These are phyloP conservation scores for Polymixis lichenea DNA, from an alignment of 2,888 invertebrate species.

Conservation along the genomic window DNA sequence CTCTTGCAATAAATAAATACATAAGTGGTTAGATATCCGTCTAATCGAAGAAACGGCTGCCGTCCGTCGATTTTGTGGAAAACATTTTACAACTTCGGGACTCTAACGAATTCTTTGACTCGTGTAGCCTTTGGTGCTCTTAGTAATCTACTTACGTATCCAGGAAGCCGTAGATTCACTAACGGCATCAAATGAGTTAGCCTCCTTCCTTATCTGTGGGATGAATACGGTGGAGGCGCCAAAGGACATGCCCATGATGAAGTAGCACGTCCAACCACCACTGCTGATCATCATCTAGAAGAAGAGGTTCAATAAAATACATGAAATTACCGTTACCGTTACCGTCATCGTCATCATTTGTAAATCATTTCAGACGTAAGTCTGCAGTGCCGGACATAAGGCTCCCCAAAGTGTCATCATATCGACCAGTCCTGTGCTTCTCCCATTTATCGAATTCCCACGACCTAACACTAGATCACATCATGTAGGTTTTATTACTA, in stretches of 20 bases:
- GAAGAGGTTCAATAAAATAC: background rate
- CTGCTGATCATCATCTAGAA: constrained; percentile 55
- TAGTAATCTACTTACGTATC: constrained; percentile 66
- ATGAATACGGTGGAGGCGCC: constrained; percentile 56
- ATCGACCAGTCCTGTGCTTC: background rate
- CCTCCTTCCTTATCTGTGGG: constrained; percentile 39
- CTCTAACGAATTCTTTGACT: background rate
- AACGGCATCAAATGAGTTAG: constrained; percentile 61
- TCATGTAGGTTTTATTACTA: no score
- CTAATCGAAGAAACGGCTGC: background rate
- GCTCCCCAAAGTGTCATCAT: background rate
- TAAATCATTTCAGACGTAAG: background rate
- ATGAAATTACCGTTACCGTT: no score
- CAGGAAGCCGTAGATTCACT: constrained; percentile 70
- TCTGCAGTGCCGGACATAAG: background rate
- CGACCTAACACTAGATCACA: no score
- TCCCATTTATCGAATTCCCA: background rate
- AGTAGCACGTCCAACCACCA: constrained; percentile 60
- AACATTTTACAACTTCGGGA: background rate
- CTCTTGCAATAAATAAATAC: background rate
- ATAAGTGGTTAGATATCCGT: background rate
- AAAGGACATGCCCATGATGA: constrained; percentile 52
- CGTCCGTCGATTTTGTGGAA: background rate
- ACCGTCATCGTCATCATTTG: background rate
- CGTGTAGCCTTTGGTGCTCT: background rate